Evolutionary conservation across 2,113 vertebrate genomes (phyloP), one percentile per base, ranked within the genome.

Genomic region (Menidia beryllina): DNA sequence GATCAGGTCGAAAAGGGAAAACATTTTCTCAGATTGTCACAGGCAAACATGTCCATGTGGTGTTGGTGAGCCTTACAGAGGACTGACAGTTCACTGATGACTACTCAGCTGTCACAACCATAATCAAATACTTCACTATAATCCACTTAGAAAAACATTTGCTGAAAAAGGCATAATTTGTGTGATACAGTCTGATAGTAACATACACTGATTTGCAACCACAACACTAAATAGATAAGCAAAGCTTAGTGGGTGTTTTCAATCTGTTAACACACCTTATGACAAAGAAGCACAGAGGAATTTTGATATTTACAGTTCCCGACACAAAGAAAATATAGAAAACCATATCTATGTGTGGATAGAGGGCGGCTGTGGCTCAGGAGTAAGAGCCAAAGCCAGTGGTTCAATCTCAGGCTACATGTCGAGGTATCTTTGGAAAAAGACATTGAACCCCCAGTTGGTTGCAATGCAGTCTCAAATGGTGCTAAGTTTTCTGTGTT

Each of bases 41-140:
- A 50, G 57, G 36, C 14, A 36, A 56, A 26, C n/a, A 11, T 56
- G 66, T 81, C 76, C 56, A 50, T 67, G 49, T 65, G 77, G 71
- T 55, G 41, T 19, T 72, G 54, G 27, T 61, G 68, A 45, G 53
- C 26, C 50, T 72, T 65, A 50, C 23, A 34, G 15, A 58, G 72
- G 56, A 38, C 66, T 76, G 36, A 23, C 34, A 63, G 61, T 4
- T 38, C 0, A 0, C 10, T 25, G 30, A 38, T n/a, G 8, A 45
- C 17, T 45, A 45, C 19, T 7, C 9, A 45, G 19, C 41, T 45
- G 41, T 45, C 7, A 45, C 19, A n/a, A 2, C 43, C 36, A 59
- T 69, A 78, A 69, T 78, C 66, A 68, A 80, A 67, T 54, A 66
- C 59, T 72, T 59, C 62, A 54, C 63, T 75, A 82, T 80, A 88